Base-by-base conservation (phyloP, 2,888 invertebrate species). In the Rapana venosa region DNA sequence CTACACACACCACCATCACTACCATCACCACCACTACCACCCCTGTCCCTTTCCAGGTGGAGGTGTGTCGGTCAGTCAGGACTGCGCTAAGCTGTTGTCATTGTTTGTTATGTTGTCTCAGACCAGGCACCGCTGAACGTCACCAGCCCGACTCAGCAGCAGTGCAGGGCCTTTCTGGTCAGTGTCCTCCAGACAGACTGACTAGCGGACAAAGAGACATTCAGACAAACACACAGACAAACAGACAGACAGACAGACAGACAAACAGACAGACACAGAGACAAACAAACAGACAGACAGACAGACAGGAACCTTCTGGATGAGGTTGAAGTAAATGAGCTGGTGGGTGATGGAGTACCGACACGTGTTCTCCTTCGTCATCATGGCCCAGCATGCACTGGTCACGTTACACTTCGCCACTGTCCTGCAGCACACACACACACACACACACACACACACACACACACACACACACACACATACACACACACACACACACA, bases 271-370 rank as follows among this genome's bases (percentile, higher is more conserved):
- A 22, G 26, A 4, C 15, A 26, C 8, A 17, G 8, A 17, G 8
- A 61, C 61, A 61, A 15, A 26, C 17, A 66, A 13, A 17, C 26
- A 26, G 26, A 66, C 17, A 66, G 20, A 22, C 26, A 22, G 13
- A 66, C 17, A 13, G 26, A 26, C 32, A 79, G 35, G 5, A 91
- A 94, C 94, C 70, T 93, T 92, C 90, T 94, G 93, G 15, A 93
- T 90, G 32, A 94, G 88, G 13, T 93, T 94, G 88, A 94, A 94
- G 92, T 93, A 94, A 0, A 94, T 92, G 6, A 94, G 91, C 87
- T 94, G 94, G 83, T 94, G 94, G 1, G 94, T 94, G 86, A 94
- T 91, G 90, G 92, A 91, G 88, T 94, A 94, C 15, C 90, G 91
- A 0, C 92, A 87, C 0, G 93, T 93, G 0, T 90, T 91, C 0